Evolutionary conservation across 1,140 invertebrate species (phyloP).

Genomic region (Lasioglossum baleicum): DNA sequence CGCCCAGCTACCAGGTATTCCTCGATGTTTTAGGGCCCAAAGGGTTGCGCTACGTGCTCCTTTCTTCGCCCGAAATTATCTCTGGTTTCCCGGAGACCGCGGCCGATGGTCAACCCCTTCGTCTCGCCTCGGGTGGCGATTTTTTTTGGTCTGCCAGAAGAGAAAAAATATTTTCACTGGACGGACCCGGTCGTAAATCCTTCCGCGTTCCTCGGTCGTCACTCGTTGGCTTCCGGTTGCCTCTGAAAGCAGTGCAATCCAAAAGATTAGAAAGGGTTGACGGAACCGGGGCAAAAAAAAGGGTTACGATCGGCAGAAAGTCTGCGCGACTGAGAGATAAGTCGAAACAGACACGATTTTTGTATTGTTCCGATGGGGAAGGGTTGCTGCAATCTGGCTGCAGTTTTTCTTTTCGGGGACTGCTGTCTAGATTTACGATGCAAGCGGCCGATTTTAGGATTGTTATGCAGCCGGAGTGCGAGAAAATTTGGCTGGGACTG

Average conservation of each 20-base stretch:
- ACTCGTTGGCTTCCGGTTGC: not conserved
- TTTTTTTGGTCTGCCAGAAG: constrained; percentile 26
- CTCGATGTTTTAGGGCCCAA: constrained; percentile 5
- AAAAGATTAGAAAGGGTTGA: constrained; percentile 20
- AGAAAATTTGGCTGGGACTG: no score
- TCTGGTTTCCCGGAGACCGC: constrained; percentile 65
- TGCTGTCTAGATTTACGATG: no score
- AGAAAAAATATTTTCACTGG: constrained; percentile 21
- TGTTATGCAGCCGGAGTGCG: no score
- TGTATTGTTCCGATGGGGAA: no score
- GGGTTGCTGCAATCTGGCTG: no score
- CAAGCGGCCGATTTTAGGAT: no score
- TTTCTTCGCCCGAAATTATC: constrained; percentile 57
- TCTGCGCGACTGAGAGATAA: no score
- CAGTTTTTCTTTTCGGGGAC: no score
- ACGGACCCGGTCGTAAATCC: constrained; percentile 39
- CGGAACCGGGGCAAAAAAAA: not conserved
- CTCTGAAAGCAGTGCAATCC: not conserved
- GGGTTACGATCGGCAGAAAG: not conserved
- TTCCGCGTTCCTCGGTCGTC: not conserved
- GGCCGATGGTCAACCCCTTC: constrained; percentile 56
- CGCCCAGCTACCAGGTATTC: constrained; percentile 22
- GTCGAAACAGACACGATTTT: no score
- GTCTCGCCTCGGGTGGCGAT: constrained; percentile 36
- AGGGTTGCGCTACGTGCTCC: constrained; percentile 48